Evolutionary conservation across 2,888 invertebrate genomes (phyloP).

Genomic region (Scaptomyza tumidula): DNA sequence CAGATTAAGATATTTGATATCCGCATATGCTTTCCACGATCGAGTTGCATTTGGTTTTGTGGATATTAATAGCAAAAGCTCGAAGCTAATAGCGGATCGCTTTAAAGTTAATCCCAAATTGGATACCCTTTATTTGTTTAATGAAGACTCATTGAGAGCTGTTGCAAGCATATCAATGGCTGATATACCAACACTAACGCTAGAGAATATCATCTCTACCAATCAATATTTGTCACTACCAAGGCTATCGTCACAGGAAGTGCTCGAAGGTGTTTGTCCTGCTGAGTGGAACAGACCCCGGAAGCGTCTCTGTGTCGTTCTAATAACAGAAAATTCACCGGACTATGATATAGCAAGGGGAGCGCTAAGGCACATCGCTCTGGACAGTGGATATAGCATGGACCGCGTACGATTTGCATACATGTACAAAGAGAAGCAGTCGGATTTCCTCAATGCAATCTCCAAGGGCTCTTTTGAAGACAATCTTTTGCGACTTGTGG

Average conservation of each 20-base stretch:
- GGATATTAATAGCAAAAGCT: conserved; percentile 87
- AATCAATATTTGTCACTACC: conserved; percentile 96
- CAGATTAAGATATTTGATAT: conserved; percentile 93
- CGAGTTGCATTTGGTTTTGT: conserved; percentile 94
- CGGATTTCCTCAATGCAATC: conserved; percentile 89
- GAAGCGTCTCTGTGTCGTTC: conserved; percentile 91
- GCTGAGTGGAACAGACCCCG: conserved; percentile 92
- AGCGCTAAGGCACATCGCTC: conserved; percentile 89
- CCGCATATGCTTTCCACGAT: conserved; percentile 94
- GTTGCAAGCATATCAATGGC: conserved; percentile 95
- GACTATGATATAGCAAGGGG: conserved; percentile 85
- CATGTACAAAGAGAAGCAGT: conserved; percentile 90
- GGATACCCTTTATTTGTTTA: conserved; percentile 94
- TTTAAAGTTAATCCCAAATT: conserved; percentile 90
- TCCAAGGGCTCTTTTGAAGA: conserved; percentile 86
- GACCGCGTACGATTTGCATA: conserved; percentile 94
- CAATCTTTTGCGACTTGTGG: conserved; percentile 91
- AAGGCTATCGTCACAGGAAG: conserved; percentile 95
- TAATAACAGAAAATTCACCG: conserved; percentile 89
- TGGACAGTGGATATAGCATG: conserved; percentile 87
- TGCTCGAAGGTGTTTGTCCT: conserved; percentile 90
- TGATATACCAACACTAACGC: conserved; percentile 94
- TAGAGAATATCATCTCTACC: conserved; percentile 94
- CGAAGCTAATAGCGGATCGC: conserved; percentile 87
- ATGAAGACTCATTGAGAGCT: conserved; percentile 92